phyloP scores from a whole-genome alignment of 2,888 invertebrate species.

The Apeira syringaria region DNA sequence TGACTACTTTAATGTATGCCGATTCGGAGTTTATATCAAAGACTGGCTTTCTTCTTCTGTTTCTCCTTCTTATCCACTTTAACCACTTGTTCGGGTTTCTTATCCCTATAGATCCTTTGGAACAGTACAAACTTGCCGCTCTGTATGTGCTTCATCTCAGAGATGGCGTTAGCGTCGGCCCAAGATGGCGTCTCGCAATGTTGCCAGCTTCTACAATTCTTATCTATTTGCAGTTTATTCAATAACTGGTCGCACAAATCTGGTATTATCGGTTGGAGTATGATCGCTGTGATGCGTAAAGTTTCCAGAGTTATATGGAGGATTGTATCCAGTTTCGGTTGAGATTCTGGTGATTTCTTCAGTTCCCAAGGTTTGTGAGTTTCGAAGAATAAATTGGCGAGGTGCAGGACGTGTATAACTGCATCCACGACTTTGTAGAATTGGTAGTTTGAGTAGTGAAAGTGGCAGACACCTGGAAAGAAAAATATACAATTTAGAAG shows the following conservation, averaged over 20 bases:
- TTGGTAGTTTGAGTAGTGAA: constrained; percentile 89
- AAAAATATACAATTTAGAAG: constrained; percentile 7
- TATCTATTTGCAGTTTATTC: constrained; percentile 84
- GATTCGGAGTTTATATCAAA: too few relatives aligned
- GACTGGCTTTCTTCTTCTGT: constrained; percentile 56
- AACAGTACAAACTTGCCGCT: constrained; percentile 72
- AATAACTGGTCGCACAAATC: constrained; percentile 86
- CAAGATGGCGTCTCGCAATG: constrained; percentile 68
- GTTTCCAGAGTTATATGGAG: constrained; percentile 94
- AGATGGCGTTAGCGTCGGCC: constrained; percentile 60
- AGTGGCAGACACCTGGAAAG: constrained; percentile 83
- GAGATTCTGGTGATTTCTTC: constrained; percentile 82
- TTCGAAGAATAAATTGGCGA: constrained; percentile 94
- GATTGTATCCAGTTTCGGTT: constrained; percentile 87
- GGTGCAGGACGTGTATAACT: constrained; percentile 88
- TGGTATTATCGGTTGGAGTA: constrained; percentile 95
- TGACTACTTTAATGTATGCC: too few relatives aligned
- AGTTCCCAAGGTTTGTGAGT: constrained; percentile 95
- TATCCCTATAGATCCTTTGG: constrained; percentile 66
- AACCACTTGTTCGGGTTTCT: constrained; percentile 38
- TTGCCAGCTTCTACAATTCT: constrained; percentile 57
- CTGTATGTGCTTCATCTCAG: constrained; percentile 65
- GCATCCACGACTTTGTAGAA: constrained; percentile 93
- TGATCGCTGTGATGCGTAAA: constrained; percentile 87
- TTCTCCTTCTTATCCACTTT: constrained; percentile 30